Percentiles rank a stretch among this genome's conserved stretches.
These are phyloP conservation scores for Hippocampus barbouri DNA, from an alignment of 2,113 vertebrate species.

Conservation along the genomic window DNA sequence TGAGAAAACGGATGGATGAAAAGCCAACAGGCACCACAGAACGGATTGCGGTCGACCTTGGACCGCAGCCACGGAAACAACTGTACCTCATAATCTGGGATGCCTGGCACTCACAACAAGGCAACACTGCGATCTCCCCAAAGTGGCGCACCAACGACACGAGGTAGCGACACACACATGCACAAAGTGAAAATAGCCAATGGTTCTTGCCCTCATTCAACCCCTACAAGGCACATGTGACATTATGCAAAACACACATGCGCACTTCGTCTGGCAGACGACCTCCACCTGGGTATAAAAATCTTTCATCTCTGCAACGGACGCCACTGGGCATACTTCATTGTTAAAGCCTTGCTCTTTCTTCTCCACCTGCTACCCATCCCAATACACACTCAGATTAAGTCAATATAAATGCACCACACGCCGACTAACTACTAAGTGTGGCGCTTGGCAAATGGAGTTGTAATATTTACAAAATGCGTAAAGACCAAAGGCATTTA, in stretches of 20 bases:
- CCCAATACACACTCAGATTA: conserved; percentile 5
- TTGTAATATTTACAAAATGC: conserved; percentile 28
- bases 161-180: conserved; percentile 9
- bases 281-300: conserved; percentile 42
- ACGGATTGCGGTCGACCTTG: no score
- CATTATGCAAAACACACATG: conserved; percentile 19
- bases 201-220: conserved; percentile 28
- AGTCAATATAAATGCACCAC: conserved; percentile 12
- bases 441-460: conserved; percentile 25
- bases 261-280: conserved; percentile 14
- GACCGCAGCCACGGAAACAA: no score
- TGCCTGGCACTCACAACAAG: background rate
- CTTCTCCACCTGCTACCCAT: conserved; percentile 45
- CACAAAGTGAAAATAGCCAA: conserved; percentile 16
- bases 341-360: conserved; percentile 13
- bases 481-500: conserved; percentile 36
- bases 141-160: conserved; percentile 33
- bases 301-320: conserved; percentile 39
- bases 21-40: no score
- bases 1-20: no score
- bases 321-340: conserved; percentile 36
- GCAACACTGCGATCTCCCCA: background rate
- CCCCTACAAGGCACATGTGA: conserved; percentile 21
- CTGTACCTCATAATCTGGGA: background rate
- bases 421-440: conserved; percentile 16